Conservation (phyloP, 2,113 vertebrate genomes). For the Vidua chalybeata region DNA sequence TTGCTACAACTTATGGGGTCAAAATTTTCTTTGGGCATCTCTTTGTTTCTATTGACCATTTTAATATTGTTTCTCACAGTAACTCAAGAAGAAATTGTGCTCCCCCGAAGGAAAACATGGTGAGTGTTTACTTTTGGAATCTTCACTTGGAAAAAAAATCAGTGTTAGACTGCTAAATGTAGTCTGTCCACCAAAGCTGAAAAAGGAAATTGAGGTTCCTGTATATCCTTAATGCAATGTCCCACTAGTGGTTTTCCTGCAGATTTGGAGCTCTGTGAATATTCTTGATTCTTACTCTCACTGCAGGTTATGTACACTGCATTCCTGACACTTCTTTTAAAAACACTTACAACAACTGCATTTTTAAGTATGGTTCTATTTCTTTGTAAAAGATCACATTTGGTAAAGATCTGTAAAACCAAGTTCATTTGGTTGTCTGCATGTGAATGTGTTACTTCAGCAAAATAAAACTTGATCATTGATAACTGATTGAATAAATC, state of each 20-base stretch:
- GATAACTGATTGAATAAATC: not conserved
- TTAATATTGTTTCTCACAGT: conserved; percentile 40
- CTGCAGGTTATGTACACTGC: not conserved
- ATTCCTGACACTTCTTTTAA: not conserved
- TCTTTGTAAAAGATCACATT: not conserved
- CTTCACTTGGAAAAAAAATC: not conserved
- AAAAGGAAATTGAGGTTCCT: not conserved
- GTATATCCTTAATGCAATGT: not conserved
- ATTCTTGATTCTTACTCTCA: not conserved
- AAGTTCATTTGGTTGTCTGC: not conserved
- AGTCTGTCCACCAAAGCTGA: not conserved
- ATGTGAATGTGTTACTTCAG: not conserved
- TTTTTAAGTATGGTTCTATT: not conserved
- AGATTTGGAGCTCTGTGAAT: not conserved
- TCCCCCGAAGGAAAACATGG: conserved; percentile 93
- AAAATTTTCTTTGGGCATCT: not conserved
- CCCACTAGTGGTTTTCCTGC: not conserved
- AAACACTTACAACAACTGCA: not conserved
- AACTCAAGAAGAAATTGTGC: conserved; percentile 75
- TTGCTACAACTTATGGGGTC: accelerated
- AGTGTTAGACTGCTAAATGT: not conserved
- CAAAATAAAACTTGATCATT: not conserved
- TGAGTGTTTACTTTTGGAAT: conserved; percentile 63
- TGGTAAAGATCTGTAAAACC: not conserved
- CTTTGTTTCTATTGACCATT: not conserved